These are phyloP conservation scores for Magallana ariakensis DNA, from an alignment of 1,140 invertebrate genomes.

Conservation along the genomic window DNA sequence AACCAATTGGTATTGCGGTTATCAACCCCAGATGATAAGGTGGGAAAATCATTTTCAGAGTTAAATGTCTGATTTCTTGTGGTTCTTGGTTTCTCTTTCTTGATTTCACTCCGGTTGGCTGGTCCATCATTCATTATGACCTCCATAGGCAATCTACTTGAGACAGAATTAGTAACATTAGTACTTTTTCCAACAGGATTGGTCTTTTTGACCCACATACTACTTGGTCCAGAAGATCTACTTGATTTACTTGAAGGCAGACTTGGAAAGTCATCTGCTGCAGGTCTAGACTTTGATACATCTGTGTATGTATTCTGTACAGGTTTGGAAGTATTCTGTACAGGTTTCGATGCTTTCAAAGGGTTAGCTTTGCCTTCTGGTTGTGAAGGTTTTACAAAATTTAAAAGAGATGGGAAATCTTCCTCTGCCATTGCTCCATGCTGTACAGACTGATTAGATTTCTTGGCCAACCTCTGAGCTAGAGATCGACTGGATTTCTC, in stretches of 20 bases:
- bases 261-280: constrained; percentile 64
- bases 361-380: constrained; percentile 1
- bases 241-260: constrained; percentile 47
- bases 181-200: background rate
- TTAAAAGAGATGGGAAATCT: constrained; percentile 73
- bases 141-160: background rate
- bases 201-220: background rate
- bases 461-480: constrained; percentile 64
- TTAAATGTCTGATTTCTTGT: constrained; percentile 49
- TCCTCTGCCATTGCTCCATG: constrained; percentile 62
- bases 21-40: constrained; percentile 65
- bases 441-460: constrained; percentile 66
- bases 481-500: constrained; percentile 54
- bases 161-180: background rate
- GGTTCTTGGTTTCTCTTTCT: constrained; percentile 26
- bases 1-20: constrained; percentile 51
- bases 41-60: constrained; percentile 77
- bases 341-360: constrained; percentile 39
- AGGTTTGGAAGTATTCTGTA: constrained; percentile 37
- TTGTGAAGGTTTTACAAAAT: background rate
- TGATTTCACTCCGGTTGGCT: constrained; percentile 17
- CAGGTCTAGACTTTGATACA: constrained; percentile 13
- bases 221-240: background rate
- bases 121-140: constrained; percentile 22
- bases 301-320: background rate